Conservation (phyloP, 35 echinoderm and acorn worm species). For the Apostichopus parvimensis region DNA sequence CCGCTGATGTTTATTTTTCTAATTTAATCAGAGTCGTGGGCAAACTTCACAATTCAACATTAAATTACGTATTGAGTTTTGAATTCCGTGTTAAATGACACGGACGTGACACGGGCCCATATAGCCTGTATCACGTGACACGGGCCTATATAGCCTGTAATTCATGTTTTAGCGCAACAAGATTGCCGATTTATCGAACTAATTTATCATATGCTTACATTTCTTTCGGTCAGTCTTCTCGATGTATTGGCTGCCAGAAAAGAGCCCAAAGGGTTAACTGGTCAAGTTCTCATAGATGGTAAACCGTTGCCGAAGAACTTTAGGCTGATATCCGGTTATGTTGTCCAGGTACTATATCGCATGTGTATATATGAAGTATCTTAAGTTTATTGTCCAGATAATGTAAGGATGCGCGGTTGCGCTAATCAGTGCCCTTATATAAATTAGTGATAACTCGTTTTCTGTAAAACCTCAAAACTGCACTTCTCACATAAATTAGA, state of each 20-base stretch:
- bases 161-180: background rate
- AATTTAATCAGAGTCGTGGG: background rate
- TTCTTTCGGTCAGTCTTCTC: constrained; percentile 53
- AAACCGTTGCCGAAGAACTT: constrained; percentile 74
- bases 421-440: too few relatives aligned
- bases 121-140: background rate
- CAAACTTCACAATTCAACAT: background rate
- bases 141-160: background rate
- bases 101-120: background rate
- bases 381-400: too few relatives aligned
- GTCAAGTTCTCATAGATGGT: constrained; percentile 80
- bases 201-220: background rate
- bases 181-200: background rate
- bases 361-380: too few relatives aligned
- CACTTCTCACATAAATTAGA: too few relatives aligned
- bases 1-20: too few relatives aligned
- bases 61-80: background rate
- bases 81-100: background rate
- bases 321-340: constrained; percentile 81
- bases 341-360: constrained; percentile 73
- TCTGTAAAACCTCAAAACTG: too few relatives aligned
- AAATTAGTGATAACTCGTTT: too few relatives aligned
- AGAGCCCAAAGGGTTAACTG: constrained; percentile 77
- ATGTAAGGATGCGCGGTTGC: too few relatives aligned
- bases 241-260: constrained; percentile 89